Conservation (phyloP, 2,113 vertebrate genomes). For the Shinisaurus crocodilurus region DNA sequence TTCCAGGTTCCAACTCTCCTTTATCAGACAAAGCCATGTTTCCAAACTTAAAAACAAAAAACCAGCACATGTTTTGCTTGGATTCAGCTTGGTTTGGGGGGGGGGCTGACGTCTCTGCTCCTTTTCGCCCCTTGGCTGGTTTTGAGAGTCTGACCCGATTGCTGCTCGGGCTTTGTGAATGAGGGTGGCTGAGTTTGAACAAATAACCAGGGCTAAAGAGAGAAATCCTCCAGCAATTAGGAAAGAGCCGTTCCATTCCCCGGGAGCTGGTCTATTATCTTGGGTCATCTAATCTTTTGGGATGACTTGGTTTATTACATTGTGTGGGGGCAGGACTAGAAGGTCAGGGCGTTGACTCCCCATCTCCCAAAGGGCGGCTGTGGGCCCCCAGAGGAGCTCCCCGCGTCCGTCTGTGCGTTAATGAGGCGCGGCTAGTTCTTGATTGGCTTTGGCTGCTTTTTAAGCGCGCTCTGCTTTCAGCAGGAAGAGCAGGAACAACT, state of each 20-base stretch:
- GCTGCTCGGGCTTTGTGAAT: constrained; percentile 79
- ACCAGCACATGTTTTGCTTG: constrained; percentile 16
- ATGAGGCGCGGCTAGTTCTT: rapidly evolving
- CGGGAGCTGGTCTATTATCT: constrained; percentile 67
- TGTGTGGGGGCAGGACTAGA: constrained; percentile 73
- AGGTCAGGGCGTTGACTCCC: constrained; percentile 77
- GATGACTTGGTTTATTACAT: constrained; percentile 74
- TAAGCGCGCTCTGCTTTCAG: neutral
- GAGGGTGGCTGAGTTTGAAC: constrained; percentile 79
- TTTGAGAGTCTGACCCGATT: constrained; percentile 78
- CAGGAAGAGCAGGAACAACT: rapidly evolving
- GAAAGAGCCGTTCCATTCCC: constrained; percentile 75
- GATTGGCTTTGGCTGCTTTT: neutral
- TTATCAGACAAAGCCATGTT: neutral
- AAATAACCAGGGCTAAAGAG: constrained; percentile 56
- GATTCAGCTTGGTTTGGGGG: constrained; percentile 19
- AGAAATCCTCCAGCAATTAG: constrained; percentile 64
- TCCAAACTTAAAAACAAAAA: neutral
- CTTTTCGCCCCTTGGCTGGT: constrained; percentile 40
- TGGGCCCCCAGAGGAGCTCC: neutral
- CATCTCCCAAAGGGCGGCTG: constrained; percentile 47
- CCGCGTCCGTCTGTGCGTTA: rapidly evolving
- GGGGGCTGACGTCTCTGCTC: constrained; percentile 36
- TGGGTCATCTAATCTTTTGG: constrained; percentile 79
- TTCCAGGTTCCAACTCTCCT: rapidly evolving